Evolutionary conservation across 2,113 vertebrate genomes (phyloP), one percentile per base, ranked within the genome.

Genomic region (Gobius niger): DNA sequence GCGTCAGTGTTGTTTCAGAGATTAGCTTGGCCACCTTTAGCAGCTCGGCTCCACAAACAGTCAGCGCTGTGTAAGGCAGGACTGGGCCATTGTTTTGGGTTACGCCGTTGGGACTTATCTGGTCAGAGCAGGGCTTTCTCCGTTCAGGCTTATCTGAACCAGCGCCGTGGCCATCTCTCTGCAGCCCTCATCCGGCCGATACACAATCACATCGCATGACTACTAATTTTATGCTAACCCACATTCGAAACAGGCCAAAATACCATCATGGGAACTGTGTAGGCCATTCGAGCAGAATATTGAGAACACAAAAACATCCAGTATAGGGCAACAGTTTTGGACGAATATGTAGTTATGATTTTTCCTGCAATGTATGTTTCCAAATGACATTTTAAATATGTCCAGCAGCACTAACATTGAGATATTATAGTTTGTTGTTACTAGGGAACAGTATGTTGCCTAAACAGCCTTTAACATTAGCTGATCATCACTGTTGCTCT

Each of bases 21-120:
- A 70, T 65, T 47, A 54, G 52, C 67, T 14, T 19, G 59, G 47
- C 8, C 14, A n/a, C 46, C 47, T 41, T 51, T 40, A 46, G 19
- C n/a, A 18, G 8, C 24, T 44, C 14, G 24, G 10, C 42, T 49
- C 19, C 68, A 62, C 54, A 70, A 75, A 80, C 64, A 68, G 2
- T 57, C 24, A 40, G 1, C 1, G 0, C 6, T 19, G 19, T 1
- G 44, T 44, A 54, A 54, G 16, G 0, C n/a, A 51, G 47, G 65
- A 7, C 6, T 0, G 0, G 2, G 7, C 42, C 78, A 80, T 85
- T 87, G 84, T 85, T 70, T 52, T 47, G 15, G 47, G 53, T 67
- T 15, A 46, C 18, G 44, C 50, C 7, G 46, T 50, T 61, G 49
- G 9, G 18, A 71, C 66, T 84, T 81, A 84, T 82, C 85, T 47